phyloP scores from a whole-genome alignment of 37 sponge, comb jelly and placozoan species.

The Dysidea cf. avara region DNA sequence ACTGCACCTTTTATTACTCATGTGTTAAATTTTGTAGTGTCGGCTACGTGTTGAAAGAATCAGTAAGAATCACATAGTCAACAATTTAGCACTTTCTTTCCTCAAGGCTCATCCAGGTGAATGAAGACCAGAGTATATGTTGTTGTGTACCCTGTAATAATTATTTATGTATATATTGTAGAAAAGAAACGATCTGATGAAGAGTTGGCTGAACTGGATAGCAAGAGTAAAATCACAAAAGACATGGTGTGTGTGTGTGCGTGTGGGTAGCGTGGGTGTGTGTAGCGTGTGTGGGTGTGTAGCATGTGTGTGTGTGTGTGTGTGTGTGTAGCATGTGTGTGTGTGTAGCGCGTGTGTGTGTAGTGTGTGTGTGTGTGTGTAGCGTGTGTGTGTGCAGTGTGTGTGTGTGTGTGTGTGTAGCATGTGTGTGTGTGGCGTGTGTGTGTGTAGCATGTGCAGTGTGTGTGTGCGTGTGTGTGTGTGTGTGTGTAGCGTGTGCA shows the following conservation, averaged over 20 bases:
- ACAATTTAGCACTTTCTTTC: conserved; percentile 82
- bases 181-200: conserved; percentile 78
- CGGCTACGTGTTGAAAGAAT: conserved; percentile 69
- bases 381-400: no score
- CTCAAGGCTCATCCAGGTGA: conserved; percentile 78
- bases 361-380: no score
- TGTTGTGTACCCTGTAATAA: not conserved
- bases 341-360: no score
- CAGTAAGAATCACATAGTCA: conserved; percentile 86
- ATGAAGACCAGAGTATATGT: not conserved
- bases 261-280: not conserved
- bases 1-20: not conserved
- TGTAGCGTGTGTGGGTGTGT: no score
- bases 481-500: no score
- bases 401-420: no score
- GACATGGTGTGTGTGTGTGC: conserved; percentile 58
- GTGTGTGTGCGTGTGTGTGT: no score
- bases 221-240: conserved; percentile 79
- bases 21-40: conserved; percentile 49
- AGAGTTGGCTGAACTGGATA: conserved; percentile 81
- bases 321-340: no score
- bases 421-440: no score
- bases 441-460: no score
- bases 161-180: not conserved
- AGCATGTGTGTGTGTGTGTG: no score